These are phyloP conservation scores for Syrrhaptes paradoxus DNA, from an alignment of 2,113 vertebrate genomes.

Conservation along the genomic window DNA sequence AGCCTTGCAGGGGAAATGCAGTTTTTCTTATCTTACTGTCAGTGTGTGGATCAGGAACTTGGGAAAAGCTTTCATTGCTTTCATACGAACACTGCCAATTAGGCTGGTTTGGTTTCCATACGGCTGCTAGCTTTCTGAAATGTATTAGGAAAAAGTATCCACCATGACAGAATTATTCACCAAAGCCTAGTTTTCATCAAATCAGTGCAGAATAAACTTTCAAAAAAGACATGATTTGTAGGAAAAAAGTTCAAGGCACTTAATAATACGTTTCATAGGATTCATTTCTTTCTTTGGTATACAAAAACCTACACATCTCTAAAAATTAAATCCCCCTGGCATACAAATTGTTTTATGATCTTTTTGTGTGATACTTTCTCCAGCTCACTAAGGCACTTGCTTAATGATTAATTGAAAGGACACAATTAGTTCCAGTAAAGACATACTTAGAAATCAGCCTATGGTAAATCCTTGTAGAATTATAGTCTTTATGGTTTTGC, in stretches of 20 bases:
- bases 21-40: background rate
- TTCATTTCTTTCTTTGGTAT: background rate
- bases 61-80: background rate
- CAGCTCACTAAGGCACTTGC: background rate
- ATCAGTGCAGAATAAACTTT: background rate
- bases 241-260: background rate
- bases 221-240: background rate
- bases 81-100: background rate
- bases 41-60: background rate
- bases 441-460: background rate
- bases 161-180: background rate
- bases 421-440: background rate
- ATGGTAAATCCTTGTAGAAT: background rate
- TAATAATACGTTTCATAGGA: background rate
- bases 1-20: background rate
- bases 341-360: background rate
- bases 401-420: background rate
- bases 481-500: background rate
- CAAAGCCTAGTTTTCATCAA: background rate
- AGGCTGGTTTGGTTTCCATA: background rate
- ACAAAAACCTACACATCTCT: background rate
- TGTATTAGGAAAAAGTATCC: background rate
- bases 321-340: background rate
- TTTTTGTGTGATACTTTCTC: background rate
- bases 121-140: conserved; percentile 1